A percentile compares a stretch with the other conserved stretches of the same genome.
Conservation (phyloP, 2,113 vertebrate species). For the Corythaixoides concolor region DNA sequence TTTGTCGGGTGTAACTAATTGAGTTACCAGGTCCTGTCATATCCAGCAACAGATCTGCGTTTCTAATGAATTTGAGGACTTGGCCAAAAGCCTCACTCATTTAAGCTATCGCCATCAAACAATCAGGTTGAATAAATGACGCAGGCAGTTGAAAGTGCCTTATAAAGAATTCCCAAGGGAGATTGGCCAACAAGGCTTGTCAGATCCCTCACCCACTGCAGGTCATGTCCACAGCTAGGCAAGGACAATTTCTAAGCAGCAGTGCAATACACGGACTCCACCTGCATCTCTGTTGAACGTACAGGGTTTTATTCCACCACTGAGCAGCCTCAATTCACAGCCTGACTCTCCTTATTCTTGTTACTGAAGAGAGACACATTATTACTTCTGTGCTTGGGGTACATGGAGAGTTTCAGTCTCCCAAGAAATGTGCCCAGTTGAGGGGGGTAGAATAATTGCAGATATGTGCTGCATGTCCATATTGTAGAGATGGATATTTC, state of each 20-base stretch:
- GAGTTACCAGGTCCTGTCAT: not conserved
- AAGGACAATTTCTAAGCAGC: not conserved
- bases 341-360: not conserved
- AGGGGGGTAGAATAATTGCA: not conserved
- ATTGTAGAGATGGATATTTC: not conserved
- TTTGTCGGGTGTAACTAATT: constrained; percentile 8
- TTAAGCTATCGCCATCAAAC: not conserved
- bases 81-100: not conserved
- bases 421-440: not conserved
- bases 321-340: not conserved
- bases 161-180: not conserved
- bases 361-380: not conserved
- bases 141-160: not conserved
- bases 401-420: not conserved
- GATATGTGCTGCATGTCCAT: not conserved
- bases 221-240: not conserved
- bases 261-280: not conserved
- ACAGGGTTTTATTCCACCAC: not conserved
- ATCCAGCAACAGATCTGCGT: not conserved
- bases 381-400: not conserved
- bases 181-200: not conserved
- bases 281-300: not conserved
- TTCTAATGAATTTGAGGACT: not conserved
- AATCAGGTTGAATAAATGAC: not conserved
- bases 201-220: not conserved